Evolutionary conservation across 1,140 invertebrate species (phyloP).

Genomic region (Diachasmimorpha longicaudata): DNA sequence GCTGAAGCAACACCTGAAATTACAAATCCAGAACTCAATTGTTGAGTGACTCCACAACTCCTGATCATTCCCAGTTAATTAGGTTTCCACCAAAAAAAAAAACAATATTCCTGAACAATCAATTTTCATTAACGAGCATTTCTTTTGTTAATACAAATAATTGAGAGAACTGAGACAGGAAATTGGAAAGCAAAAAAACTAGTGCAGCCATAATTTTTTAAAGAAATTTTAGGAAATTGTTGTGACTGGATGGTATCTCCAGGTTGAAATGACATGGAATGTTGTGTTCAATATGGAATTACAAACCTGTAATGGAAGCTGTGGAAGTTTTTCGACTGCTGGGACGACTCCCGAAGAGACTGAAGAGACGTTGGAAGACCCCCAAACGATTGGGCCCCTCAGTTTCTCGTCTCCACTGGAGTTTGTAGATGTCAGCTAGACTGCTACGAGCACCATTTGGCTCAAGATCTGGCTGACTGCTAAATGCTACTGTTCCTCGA

Average conservation of each 20-base stretch:
- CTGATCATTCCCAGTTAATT: too few species aligned
- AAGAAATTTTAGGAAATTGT: too few species aligned
- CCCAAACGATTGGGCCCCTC: slow-evolving; percentile 55
- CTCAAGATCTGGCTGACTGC: slow-evolving; percentile 69
- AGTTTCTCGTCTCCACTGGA: slow-evolving; percentile 52
- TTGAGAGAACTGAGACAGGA: too few species aligned
- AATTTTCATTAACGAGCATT: too few species aligned
- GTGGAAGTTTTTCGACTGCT: slow-evolving; percentile 69
- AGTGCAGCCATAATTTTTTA: too few species aligned
- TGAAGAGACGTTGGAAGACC: slow-evolving; percentile 57
- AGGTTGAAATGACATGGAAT: too few species aligned
- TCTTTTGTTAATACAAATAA: too few species aligned
- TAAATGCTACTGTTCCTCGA: slow-evolving; percentile 64
- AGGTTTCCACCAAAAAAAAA: not conserved
- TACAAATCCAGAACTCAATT: slow-evolving; percentile 12
- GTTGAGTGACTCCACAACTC: too few species aligned
- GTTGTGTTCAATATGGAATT: not conserved
- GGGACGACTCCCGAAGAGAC: slow-evolving; percentile 67
- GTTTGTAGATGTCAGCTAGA: slow-evolving; percentile 56
- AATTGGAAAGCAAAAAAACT: too few species aligned
- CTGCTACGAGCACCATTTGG: slow-evolving; percentile 50
- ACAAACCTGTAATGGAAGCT: slow-evolving; percentile 67
- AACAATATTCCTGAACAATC: not conserved
- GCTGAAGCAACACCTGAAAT: slow-evolving; percentile 71
- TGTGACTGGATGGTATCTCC: too few species aligned